These are phyloP conservation scores for Hydra vulgaris DNA, from an alignment of 30 jellyfish, hydroid and myxozoan genomes.

Conservation along the genomic window DNA sequence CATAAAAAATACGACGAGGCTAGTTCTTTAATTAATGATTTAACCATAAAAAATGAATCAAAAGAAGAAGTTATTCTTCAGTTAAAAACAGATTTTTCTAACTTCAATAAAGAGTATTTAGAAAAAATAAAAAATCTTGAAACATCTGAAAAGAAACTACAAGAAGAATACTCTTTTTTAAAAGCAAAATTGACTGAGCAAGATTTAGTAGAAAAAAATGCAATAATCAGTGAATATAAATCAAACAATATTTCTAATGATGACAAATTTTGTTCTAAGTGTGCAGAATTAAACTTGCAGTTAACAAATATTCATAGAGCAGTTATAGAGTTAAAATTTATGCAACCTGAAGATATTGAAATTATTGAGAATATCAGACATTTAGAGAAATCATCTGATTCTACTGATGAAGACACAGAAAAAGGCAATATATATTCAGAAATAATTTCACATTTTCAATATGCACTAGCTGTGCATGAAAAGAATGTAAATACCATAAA, in stretches of 20 bases:
- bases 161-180: not conserved
- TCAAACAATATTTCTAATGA: too few relatives aligned
- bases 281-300: not conserved
- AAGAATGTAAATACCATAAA: too few relatives aligned
- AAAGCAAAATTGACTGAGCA: not conserved
- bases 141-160: not conserved
- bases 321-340: not conserved
- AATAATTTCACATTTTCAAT: too few relatives aligned
- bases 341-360: not conserved
- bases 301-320: not conserved
- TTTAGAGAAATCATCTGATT: not conserved
- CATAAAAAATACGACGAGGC: slow-evolving; percentile 13
- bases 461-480: not conserved
- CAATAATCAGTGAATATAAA: too few relatives aligned
- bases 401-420: not conserved
- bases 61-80: slow-evolving; percentile 1
- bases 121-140: not conserved
- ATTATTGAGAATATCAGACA: not conserved
- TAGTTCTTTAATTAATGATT: not conserved
- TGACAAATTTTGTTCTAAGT: not conserved
- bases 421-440: too few relatives aligned
- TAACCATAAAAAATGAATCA: not conserved
- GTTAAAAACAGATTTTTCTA: not conserved
- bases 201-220: not conserved
- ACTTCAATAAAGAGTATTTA: not conserved